Base-by-base conservation (phyloP, 2,797 vertebrate species). In the Schizothorax lantsangensis region DNA sequence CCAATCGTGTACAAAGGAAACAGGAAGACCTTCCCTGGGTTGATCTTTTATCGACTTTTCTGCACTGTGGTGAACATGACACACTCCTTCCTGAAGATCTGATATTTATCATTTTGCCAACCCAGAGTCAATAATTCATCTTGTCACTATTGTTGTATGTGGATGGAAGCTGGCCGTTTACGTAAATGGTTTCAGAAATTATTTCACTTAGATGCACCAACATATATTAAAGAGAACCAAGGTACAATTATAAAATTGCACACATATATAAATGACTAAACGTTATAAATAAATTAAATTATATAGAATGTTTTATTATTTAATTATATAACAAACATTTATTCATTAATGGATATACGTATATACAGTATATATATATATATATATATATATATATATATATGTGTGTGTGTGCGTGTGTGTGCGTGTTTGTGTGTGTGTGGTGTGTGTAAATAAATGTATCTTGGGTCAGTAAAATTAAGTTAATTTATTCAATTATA, bases 1-100 rank as follows among this genome's bases (percentile, higher is more conserved):
- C n/a, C 73, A 77, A 72, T 81, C 71, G 49, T 77, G 71, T 49
- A 81, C 78, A 85, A 30, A 77, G 59, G 79, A 85, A 69, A 81
- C 30, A 81, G 79, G 59, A 82, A 77, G 54, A 45, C 71, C 23
- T 84, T 80, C 40, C 45, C 21, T 4, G 6, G 57, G 57, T 59
- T 75, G 71, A 81, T 75, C 49, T 85, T 69, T 69, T 85, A 81
- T 81, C 6, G 62, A 85, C 47, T 77, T 59, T 71, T 80, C 52
- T 38, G 9, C 14, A 5, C 77, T 73, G 49, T 85, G 77, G 26
- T 72, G 80, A 71, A 85, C 72, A 85, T 85, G 77, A 80, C 49
- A 72, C 49, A 71, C 64, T 85, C 66, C 84, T 72, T 73, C 77
- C 19, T 38, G 38, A 73, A 62, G 77, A 72, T 72, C 38, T 47